Evolutionary conservation across 2,113 vertebrate species (phyloP).

Genomic region (Oreochromis spilurus): DNA sequence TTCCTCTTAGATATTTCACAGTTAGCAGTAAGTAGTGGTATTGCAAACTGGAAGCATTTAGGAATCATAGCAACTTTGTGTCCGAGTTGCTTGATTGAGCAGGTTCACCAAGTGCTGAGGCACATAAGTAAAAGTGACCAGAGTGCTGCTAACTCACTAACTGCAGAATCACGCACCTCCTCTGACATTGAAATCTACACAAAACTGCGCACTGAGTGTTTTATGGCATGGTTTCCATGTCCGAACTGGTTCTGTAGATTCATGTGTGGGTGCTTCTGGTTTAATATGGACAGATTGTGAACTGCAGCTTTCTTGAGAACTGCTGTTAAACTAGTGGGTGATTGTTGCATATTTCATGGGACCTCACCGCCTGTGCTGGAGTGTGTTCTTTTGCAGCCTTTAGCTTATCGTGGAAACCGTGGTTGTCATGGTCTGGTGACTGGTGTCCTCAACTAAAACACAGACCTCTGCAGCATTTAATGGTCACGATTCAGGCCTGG

Average conservation of each 20-base stretch:
- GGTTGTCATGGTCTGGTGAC: no score
- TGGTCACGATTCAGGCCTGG: neutral
- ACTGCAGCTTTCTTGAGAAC: no score
- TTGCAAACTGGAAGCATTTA: neutral
- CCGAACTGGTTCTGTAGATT: neutral
- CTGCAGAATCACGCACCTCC: neutral
- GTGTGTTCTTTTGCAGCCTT: no score
- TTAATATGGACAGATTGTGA: neutral
- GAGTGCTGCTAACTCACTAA: neutral
- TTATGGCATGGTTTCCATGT: neutral
- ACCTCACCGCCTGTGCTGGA: no score
- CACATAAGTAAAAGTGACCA: neutral
- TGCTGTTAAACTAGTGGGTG: no score
- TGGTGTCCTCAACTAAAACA: neutral
- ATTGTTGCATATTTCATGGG: no score
- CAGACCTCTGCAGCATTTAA: neutral
- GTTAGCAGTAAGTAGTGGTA: neutral
- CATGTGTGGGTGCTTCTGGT: neutral
- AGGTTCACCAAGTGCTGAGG: neutral
- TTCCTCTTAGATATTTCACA: neutral
- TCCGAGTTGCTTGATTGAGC: neutral
- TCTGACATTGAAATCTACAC: neutral
- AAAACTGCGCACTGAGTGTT: neutral
- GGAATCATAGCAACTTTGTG: neutral
- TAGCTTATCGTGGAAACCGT: no score